Evolutionary conservation across 2,113 vertebrate genomes (phyloP), one percentile per base, ranked within the genome.

Genomic region (Notothenia coriiceps): DNA sequence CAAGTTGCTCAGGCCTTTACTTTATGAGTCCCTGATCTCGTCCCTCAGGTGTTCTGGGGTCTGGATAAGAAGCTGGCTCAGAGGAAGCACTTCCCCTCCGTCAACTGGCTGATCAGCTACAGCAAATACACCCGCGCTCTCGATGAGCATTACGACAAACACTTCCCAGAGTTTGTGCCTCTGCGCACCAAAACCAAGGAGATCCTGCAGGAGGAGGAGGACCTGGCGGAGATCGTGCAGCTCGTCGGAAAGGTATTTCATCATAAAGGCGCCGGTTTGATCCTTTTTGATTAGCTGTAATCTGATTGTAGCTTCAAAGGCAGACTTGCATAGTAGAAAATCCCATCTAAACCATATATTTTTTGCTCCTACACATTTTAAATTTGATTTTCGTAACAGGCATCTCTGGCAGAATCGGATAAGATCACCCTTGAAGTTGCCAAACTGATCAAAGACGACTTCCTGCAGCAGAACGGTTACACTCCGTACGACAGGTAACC

Each of bases 41-140:
- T 56, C 54, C 51, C 12, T 54, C 87, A 99, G 98, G 98, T 99
- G 50, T 99, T 99, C 91, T 99, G 98, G 98, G 98, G 98, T 89
- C 92, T 99, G 92, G 98, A 99, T 94, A 99, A 99, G 94, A 99
- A 99, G 88, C 92, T 99, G 89, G 98, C 98, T 54, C 98, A 99
- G 85, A 97, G 98, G 83, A 99, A 99, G 88, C 98, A 99, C 89
- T 99, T 99, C 83, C 98, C 98, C 0, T 99, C 98, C 1, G 98
- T 99, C 62, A 99, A 99, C 86, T 99, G 98, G 98, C 95, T 99
- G 60, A 99, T 99, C 94, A 99, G 98, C 91, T 99, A 99, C 94
- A 99, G 98, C 93, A 99, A 99, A 86, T 99, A 99, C 88, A 98
- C 96, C 0, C 95, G 97, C 11, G 96, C 98, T 2, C 93, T 99